These are phyloP conservation scores for Tribolium madens DNA, from an alignment of 1,140 invertebrate genomes.

Conservation along the genomic window DNA sequence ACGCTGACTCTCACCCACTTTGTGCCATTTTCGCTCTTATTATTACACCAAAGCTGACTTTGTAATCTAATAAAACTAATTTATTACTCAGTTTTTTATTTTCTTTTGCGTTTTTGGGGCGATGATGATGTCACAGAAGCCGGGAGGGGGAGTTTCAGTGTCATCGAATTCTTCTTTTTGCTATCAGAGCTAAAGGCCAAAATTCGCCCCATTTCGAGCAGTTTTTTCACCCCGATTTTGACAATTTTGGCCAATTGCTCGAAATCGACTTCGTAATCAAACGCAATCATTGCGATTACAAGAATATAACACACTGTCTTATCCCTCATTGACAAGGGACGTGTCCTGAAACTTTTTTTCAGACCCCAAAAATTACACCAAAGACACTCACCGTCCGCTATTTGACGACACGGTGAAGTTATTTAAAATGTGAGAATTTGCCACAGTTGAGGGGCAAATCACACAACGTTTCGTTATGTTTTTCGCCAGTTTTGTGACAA, in stretches of 20 bases:
- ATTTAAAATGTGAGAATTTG: constrained; percentile 64
- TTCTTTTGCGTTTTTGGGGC: constrained; percentile 48
- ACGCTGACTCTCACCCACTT: background rate
- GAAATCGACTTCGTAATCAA: constrained; percentile 65
- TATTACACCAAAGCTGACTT: constrained; percentile 39
- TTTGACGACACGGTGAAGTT: constrained; percentile 63
- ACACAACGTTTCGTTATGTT: constrained; percentile 62
- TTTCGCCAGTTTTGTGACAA: constrained; percentile 64
- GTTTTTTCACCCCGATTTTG: constrained; percentile 65
- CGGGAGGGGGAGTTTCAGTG: constrained; percentile 67
- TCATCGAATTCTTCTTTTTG: constrained; percentile 63
- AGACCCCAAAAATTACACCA: background rate
- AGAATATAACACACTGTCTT: constrained; percentile 68
- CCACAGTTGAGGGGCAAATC: constrained; percentile 61
- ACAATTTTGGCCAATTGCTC: constrained; percentile 65
- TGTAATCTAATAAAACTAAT: constrained; percentile 44
- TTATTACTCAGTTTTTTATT: constrained; percentile 34
- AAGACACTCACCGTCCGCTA: constrained; percentile 63
- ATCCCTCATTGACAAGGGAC: constrained; percentile 67
- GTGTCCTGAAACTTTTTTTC: constrained; percentile 59
- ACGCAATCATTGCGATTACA: constrained; percentile 65
- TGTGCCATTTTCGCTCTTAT: constrained; percentile 31
- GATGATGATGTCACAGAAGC: constrained; percentile 49
- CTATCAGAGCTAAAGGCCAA: constrained; percentile 63
- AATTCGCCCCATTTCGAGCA: constrained; percentile 65